Evolutionary conservation across 2,113 vertebrate genomes (phyloP).

Genomic region (Cyphomyrus plagiostoma): DNA sequence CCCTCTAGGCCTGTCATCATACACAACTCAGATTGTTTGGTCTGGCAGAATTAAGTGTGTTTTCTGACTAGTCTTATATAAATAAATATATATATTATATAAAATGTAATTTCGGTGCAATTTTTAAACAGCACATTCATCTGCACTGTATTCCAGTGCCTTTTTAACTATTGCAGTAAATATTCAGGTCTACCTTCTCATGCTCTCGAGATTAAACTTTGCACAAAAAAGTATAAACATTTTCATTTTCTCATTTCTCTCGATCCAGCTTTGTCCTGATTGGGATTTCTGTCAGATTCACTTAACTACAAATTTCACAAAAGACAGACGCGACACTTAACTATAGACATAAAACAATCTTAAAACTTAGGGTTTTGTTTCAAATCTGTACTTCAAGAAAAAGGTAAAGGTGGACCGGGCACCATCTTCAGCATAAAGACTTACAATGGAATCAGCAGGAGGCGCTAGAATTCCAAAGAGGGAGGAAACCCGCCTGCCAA

Average conservation of each 20-base stretch:
- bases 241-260: neutral
- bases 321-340: neutral
- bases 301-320: neutral
- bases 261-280: neutral
- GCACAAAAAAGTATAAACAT: neutral
- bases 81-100: no score
- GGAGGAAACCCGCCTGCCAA: conserved; percentile 85
- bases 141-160: neutral
- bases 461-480: conserved; percentile 87
- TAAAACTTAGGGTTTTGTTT: neutral
- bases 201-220: neutral
- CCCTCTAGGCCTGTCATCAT: neutral
- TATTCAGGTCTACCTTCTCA: neutral
- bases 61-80: neutral
- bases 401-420: neutral
- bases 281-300: neutral
- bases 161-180: neutral
- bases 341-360: neutral
- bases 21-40: neutral
- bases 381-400: neutral
- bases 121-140: neutral
- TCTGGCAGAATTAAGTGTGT: neutral
- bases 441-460: conserved; percentile 70
- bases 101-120: neutral
- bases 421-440: conserved; percentile 32